Evolutionary conservation across 2,797 vertebrate species (phyloP).

Genomic region (Girardinus metallicus): DNA sequence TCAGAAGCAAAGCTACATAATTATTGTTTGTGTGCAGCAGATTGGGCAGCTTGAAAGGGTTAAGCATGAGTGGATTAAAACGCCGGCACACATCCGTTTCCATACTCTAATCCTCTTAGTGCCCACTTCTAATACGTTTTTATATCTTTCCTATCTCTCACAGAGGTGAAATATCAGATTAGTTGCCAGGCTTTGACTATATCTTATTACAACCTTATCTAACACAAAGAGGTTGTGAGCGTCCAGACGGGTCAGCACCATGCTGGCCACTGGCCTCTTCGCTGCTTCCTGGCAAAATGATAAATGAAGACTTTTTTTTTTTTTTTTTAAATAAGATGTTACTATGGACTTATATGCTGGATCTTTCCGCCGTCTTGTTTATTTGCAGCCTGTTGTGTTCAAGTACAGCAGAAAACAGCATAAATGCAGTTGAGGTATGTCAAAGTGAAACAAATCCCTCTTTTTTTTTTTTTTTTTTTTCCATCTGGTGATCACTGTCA

Average conservation of each 20-base stretch:
- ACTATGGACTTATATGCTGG: slow-evolving; percentile 35
- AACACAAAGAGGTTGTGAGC: slow-evolving; percentile 62
- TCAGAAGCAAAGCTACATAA: slow-evolving; percentile 62
- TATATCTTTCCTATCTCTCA: slow-evolving; percentile 83
- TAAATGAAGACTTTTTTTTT: slow-evolving; percentile 22
- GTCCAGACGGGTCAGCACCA: slow-evolving; percentile 27
- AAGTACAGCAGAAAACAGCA: slow-evolving; percentile 6
- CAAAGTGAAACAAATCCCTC: slow-evolving; percentile 15
- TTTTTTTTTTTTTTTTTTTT: neutral
- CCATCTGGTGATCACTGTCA: slow-evolving; percentile 14
- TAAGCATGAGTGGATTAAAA: slow-evolving; percentile 84
- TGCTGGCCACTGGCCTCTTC: slow-evolving; percentile 13
- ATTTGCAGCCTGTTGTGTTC: slow-evolving; percentile 53
- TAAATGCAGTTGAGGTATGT: slow-evolving; percentile 8
- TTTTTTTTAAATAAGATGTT: neutral
- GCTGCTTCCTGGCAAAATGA: slow-evolving; percentile 49
- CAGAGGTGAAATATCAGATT: slow-evolving; percentile 86
- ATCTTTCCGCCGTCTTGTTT: slow-evolving; percentile 46
- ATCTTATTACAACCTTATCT: slow-evolving; percentile 86
- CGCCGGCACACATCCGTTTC: slow-evolving; percentile 80
- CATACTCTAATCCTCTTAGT: slow-evolving; percentile 85
- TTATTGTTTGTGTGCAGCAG: slow-evolving; percentile 70
- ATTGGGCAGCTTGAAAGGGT: slow-evolving; percentile 80
- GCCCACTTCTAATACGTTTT: slow-evolving; percentile 83
- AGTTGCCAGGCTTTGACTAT: slow-evolving; percentile 81